These are phyloP conservation scores for Eupithecia vulgata DNA, from an alignment of 2,888 invertebrate species.

Conservation along the genomic window DNA sequence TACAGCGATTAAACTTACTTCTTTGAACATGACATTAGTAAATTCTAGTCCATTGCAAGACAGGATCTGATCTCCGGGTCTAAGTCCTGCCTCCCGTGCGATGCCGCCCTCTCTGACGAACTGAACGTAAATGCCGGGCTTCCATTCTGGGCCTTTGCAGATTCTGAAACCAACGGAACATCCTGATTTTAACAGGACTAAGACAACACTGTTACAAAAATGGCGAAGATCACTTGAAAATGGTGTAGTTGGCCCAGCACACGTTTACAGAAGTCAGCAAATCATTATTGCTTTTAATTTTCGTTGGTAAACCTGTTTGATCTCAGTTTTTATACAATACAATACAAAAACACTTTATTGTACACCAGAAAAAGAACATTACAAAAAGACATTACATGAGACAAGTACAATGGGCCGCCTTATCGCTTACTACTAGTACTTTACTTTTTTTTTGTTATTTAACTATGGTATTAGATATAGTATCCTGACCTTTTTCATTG, in stretches of 20 bases:
- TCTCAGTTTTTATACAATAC: no score
- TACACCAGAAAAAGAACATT: no score
- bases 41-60: conserved; percentile 94
- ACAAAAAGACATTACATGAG: no score
- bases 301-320: neutral
- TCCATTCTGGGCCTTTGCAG: conserved; percentile 93
- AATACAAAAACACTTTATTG: no score
- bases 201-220: no score
- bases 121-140: conserved; percentile 94
- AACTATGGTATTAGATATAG: no score
- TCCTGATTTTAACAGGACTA: neutral
- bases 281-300: neutral
- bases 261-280: neutral
- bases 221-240: neutral
- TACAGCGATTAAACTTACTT: conserved; percentile 76
- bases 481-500: no score
- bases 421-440: neutral
- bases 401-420: no score
- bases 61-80: conserved; percentile 95
- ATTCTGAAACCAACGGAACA: conserved; percentile 80
- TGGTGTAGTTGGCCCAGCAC: neutral
- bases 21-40: conserved; percentile 90
- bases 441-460: no score
- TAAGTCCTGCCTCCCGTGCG: conserved; percentile 93
- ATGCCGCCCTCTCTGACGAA: conserved; percentile 95